These are phyloP conservation scores for Hyposmocoma kahamanoa DNA, from an alignment of 1,140 invertebrate species.

Conservation along the genomic window DNA sequence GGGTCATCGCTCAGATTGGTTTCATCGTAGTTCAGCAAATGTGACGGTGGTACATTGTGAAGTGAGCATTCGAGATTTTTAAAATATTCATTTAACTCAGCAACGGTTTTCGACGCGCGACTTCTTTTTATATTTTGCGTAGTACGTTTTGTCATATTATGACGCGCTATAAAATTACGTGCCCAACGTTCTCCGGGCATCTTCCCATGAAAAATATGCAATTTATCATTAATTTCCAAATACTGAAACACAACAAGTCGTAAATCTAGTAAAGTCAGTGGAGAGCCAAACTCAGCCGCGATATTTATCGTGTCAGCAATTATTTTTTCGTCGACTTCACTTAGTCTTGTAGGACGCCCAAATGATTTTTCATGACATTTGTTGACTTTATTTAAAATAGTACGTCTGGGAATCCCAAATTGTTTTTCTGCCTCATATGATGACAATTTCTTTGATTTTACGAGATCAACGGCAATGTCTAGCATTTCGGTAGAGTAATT, in stretches of 20 bases:
- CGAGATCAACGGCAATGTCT: slow-evolving; percentile 6
- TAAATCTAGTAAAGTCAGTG: slow-evolving; percentile 11
- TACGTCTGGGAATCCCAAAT: slow-evolving; percentile 16
- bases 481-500: slow-evolving; percentile 13
- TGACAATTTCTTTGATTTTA: slow-evolving; percentile 5
- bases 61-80: slow-evolving; percentile 2
- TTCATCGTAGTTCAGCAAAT: slow-evolving; percentile 52
- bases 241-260: slow-evolving; percentile 8
- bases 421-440: slow-evolving; percentile 17
- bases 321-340: slow-evolving; percentile 2
- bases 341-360: slow-evolving; percentile 9
- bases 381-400: slow-evolving; percentile 13
- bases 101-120: slow-evolving; percentile 2
- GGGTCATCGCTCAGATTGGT: slow-evolving; percentile 62
- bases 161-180: background rate
- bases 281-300: slow-evolving; percentile 11
- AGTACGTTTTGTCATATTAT: slow-evolving; percentile 4
- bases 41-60: slow-evolving; percentile 1
- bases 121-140: slow-evolving; percentile 10
- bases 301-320: slow-evolving; percentile 6
- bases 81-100: slow-evolving; percentile 5
- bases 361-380: slow-evolving; percentile 5
- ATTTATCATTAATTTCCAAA: background rate
- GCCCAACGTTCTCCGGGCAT: slow-evolving; percentile 2
- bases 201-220: background rate